These are phyloP conservation scores for Xestia ashworthii DNA, from an alignment of 2,888 invertebrate genomes.

Conservation along the genomic window DNA sequence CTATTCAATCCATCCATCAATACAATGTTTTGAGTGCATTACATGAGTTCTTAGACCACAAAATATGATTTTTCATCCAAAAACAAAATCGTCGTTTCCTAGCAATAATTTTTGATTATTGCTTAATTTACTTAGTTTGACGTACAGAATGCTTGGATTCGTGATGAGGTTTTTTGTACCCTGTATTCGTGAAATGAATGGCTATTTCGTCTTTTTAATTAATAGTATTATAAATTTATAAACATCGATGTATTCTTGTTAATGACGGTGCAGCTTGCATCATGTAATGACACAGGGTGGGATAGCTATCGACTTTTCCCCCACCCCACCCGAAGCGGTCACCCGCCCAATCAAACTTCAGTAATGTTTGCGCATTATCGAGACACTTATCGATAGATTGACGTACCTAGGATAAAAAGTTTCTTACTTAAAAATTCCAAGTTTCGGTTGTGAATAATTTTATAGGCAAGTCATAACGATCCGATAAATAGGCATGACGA, in stretches of 20 bases:
- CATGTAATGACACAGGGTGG: constrained; percentile 81
- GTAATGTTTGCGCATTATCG: constrained; percentile 69
- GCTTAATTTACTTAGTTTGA: too few relatives aligned
- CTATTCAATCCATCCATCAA: too few relatives aligned
- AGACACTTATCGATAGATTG: constrained; percentile 59
- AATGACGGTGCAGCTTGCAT: constrained; percentile 85
- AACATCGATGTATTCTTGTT: constrained; percentile 62
- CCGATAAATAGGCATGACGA: too few relatives aligned
- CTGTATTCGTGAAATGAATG: too few relatives aligned
- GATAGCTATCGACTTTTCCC: constrained; percentile 86
- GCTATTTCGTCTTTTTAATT: neutral
- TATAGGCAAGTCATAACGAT: neutral
- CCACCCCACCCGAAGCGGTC: constrained; percentile 76
- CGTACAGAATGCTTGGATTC: too few relatives aligned
- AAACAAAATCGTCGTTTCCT: too few relatives aligned
- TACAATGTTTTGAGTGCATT: too few relatives aligned
- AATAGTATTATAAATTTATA: constrained; percentile 21
- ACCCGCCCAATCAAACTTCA: constrained; percentile 83
- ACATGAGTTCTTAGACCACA: too few relatives aligned
- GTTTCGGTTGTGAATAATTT: neutral
- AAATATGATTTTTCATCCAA: too few relatives aligned
- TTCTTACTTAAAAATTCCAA: neutral
- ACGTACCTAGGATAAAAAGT: neutral
- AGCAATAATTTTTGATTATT: too few relatives aligned
- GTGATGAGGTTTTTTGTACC: too few relatives aligned